Base-by-base conservation (phyloP, 2,113 vertebrate species). In the Thryonomys swinderianus region DNA sequence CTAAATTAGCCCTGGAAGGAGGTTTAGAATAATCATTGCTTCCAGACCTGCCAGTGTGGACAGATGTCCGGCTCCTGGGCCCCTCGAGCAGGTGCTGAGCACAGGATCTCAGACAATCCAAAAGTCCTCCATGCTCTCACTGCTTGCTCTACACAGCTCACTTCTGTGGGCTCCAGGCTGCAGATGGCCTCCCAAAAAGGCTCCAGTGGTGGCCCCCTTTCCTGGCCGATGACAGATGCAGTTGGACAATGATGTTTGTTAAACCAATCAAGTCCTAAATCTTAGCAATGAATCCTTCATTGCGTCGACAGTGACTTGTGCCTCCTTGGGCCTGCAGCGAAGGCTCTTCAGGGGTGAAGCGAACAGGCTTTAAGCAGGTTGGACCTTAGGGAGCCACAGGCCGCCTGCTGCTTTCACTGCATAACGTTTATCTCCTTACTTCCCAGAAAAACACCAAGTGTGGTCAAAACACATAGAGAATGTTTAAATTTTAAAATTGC, bases 81-180 rank as follows among this genome's bases (percentile, higher is more conserved):
- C 76, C 27, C 5, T 45, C 7, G 0, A 11, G 18, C 34, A 74
- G 25, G 27, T 45, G 23, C 40, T 27, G 0, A 25, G 4, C 21
- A 51, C 55, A 53, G n/a, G 21, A 4, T 5, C n/a, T 51, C 61
- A 23, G 20, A 78, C 16, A 66, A 7, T 30, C 7, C 23, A 13
- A 18, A 34, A 32, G 1, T 42, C 23, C 5, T 7, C 37, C 30
- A 9, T 17, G 4, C 18, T 7, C 42, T 61, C 3, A 1, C 6
- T 51, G 4, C 3, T 67, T 42, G 2, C 14, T 25, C 34, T 45
- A 4, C 6, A 17, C 9, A 34, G 45, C 13, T 71, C 0, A 4
- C 23, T 80, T 62, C 32, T 7, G 0, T 1, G 25, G 4, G 1
- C 30, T 3, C 10, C 11, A 17, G 16, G 23, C 88, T 74, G 13